These are phyloP conservation scores for Centroberyx gerrardi DNA, from an alignment of 2,797 vertebrate genomes.

Conservation along the genomic window DNA sequence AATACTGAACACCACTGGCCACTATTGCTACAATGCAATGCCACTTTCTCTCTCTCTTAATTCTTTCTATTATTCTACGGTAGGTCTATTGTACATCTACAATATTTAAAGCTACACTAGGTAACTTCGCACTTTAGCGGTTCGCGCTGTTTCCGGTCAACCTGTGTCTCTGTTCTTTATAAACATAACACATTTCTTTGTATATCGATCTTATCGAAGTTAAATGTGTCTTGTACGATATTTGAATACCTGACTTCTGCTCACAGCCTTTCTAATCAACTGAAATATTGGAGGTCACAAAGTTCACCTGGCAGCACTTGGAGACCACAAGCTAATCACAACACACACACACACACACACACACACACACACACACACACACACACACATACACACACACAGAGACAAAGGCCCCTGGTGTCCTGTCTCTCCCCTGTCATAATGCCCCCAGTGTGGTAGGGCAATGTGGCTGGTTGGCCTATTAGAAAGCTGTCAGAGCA, in stretches of 20 bases:
- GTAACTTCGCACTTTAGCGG: too few relatives aligned
- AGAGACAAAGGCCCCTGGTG: constrained; percentile 54
- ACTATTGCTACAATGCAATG: constrained; percentile 44
- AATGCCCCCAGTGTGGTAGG: constrained; percentile 72
- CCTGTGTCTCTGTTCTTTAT: not conserved
- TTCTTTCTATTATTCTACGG: not conserved
- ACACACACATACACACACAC: constrained; percentile 23
- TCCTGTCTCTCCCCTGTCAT: constrained; percentile 60
- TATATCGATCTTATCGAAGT: not conserved
- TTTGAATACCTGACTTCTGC: not conserved
- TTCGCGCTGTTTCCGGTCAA: not conserved
- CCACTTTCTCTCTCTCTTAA: constrained; percentile 27
- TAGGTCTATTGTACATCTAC: too few relatives aligned
- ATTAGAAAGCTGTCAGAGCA: constrained; percentile 50
- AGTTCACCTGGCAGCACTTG: constrained; percentile 29
- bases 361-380: constrained; percentile 32
- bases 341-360: constrained; percentile 29
- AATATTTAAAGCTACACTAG: too few relatives aligned
- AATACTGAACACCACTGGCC: constrained; percentile 45
- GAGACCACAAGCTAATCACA: constrained; percentile 10
- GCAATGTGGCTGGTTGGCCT: constrained; percentile 40
- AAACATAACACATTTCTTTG: not conserved
- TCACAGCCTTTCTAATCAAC: not conserved
- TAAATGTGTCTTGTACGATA: constrained; percentile 4
- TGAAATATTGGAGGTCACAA: constrained; percentile 22